Evolutionary conservation across 2,113 vertebrate species (phyloP).

Genomic region (Dasyprocta punctata): DNA sequence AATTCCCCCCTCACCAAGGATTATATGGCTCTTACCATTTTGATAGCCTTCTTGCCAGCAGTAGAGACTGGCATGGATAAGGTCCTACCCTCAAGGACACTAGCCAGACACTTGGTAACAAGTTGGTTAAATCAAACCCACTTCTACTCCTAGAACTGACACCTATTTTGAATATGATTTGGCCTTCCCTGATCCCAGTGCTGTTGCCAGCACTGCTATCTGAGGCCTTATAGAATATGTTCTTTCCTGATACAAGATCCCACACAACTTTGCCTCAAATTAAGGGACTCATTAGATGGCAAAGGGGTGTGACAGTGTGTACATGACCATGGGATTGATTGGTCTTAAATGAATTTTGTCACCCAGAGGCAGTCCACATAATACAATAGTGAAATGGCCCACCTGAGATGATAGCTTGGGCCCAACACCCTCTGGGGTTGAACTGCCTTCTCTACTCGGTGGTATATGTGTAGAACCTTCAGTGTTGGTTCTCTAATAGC

Average conservation of each 20-base stretch:
- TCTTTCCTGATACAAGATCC: neutral
- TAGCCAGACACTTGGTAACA: neutral
- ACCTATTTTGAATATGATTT: neutral
- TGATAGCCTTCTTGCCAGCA: neutral
- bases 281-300: neutral
- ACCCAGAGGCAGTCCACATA: neutral
- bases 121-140: neutral
- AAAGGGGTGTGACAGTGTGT: neutral
- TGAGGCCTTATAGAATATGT: neutral
- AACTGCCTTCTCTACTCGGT: neutral
- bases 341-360: neutral
- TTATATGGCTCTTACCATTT: neutral
- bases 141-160: neutral
- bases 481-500: neutral
- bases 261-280: neutral
- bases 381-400: neutral
- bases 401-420: neutral
- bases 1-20: neutral
- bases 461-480: neutral
- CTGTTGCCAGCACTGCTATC: neutral
- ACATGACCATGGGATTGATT: neutral
- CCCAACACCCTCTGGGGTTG: neutral
- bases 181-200: neutral
- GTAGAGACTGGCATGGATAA: neutral
- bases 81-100: neutral